Base-by-base conservation (phyloP, 1,140 invertebrate species). In the Schlechtendalia chinensis region DNA sequence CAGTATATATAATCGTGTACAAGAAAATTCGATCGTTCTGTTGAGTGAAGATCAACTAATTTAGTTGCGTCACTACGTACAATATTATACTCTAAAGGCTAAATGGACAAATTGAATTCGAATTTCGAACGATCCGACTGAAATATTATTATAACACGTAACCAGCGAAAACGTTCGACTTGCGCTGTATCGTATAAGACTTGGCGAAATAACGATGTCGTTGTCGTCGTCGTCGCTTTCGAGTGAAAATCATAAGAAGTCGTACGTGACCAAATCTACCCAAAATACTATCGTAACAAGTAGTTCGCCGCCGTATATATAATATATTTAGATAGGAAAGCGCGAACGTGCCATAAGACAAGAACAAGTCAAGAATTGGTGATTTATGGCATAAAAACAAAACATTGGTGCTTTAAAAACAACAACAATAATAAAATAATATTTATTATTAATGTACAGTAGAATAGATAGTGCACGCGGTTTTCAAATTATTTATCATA, bases 211-310 rank as follows among this genome's bases (percentile, higher is more conserved):
- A 32, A 45, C 39, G 45, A 45, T 19, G 39, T 67, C 4, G 1
- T 67, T 5, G 32, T 67, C 12, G n/a, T 39, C 32, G 32, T 39
- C 32, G 32, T 39, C 32, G 8, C 32, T 8, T 3, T 39, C 32
- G 32, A 45, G 32, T 47, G 72, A 1, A 58, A 75, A 75, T 32
- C 53, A 16, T 58, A 75, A 58, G 17, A 75, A 58, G 17, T 16
- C 16, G 39, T 63, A 79, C 75, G 54, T 61, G 29, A 75, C 54
- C 29, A 24, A 75, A 45, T 75, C 19, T 59, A 72, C 24, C 16
- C 8, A 54, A 53, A 54, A 54, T 8, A 58, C n/a, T 32, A 56
- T 16, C 1, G 27, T 50, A 63, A 79, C 58, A 79, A 79, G 75
- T 79, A 39, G 75, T 63, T 79, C 27, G 2, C 61, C 27, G 2